A percentile compares a stretch with the other conserved stretches of the same genome.
Evolutionary conservation across 2,797 vertebrate species (phyloP).

Genomic region (Pantherophis vulpinus): DNA sequence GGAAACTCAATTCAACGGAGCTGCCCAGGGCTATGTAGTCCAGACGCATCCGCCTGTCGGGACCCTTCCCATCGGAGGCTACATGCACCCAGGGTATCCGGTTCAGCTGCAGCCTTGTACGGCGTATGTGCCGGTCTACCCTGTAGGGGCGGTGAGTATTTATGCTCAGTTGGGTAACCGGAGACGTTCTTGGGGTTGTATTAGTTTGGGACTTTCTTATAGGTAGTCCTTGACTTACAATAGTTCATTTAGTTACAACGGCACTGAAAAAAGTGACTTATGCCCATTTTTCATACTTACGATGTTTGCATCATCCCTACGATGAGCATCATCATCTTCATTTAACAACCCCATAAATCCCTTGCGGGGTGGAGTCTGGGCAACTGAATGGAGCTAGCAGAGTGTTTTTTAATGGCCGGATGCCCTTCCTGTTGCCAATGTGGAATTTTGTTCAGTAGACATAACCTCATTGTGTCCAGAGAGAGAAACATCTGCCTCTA

Average conservation of each 20-base stretch:
- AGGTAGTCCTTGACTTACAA: neutral
- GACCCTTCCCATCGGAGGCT: conserved; percentile 80
- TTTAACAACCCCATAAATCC: too few relatives aligned
- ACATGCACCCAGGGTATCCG: conserved; percentile 86
- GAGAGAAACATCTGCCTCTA: too few relatives aligned
- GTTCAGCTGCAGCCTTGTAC: conserved; percentile 92
- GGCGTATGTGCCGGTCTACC: conserved; percentile 90
- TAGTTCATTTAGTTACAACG: neutral
- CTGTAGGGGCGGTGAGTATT: conserved; percentile 85
- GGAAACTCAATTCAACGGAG: conserved; percentile 68
- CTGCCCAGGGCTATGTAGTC: conserved; percentile 84
- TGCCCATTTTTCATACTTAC: neutral
- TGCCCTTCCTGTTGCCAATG: too few relatives aligned
- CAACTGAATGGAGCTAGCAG: too few relatives aligned
- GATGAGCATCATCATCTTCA: neutral
- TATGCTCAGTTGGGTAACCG: neutral
- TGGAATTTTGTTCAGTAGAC: too few relatives aligned
- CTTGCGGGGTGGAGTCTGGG: too few relatives aligned
- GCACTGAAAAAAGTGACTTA: neutral
- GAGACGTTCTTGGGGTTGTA: neutral
- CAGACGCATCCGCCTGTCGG: conserved; percentile 81
- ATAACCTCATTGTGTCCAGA: too few relatives aligned
- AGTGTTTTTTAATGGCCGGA: too few relatives aligned
- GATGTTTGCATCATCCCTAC: neutral
- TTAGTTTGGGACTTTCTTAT: neutral